Conservation (phyloP, 2,888 invertebrate species). For the Hoplodrina ambigua region DNA sequence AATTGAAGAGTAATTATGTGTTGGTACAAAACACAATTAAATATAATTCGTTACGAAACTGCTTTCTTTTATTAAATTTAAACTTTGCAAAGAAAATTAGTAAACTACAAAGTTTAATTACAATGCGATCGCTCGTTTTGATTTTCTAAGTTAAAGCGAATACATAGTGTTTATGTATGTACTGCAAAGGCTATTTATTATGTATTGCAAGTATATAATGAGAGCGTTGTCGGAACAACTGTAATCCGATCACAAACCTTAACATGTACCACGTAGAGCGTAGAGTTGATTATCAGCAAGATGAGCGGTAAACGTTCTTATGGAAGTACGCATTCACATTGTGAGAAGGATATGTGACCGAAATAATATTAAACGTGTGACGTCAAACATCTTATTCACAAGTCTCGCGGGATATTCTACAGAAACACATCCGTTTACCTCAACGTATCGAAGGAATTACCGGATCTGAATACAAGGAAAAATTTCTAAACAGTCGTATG, state of each 20-base stretch:
- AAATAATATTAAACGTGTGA: conserved; percentile 62
- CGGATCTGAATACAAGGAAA: conserved; percentile 60
- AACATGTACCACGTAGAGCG: conserved; percentile 46
- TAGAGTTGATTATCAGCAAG: conserved; percentile 48
- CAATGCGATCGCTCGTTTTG: conserved; percentile 20
- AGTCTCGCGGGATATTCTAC: conserved; percentile 60
- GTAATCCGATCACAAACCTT: conserved; percentile 51
- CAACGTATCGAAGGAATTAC: conserved; percentile 60
- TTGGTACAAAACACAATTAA: conserved; percentile 11
- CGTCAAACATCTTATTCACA: conserved; percentile 65
- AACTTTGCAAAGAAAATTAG: not conserved
- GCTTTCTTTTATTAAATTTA: conserved; percentile 3
- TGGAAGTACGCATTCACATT: conserved; percentile 58
- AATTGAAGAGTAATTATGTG: conserved; percentile 15
- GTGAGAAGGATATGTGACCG: conserved; percentile 69
- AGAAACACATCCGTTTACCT: conserved; percentile 61
- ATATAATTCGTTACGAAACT: conserved; percentile 16
- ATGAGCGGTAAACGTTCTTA: conserved; percentile 47
- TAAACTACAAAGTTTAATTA: conserved; percentile 17
- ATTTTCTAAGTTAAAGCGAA: conserved; percentile 20
- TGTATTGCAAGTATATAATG: conserved; percentile 36
- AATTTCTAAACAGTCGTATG: conserved; percentile 51
- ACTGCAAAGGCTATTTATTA: conserved; percentile 8
- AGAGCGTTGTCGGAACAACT: conserved; percentile 26
- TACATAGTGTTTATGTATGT: conserved; percentile 18